Percentiles rank a stretch among this genome's conserved stretches.
Conservation (phyloP, 2,888 invertebrate genomes). For the Mythimna vitellina region DNA sequence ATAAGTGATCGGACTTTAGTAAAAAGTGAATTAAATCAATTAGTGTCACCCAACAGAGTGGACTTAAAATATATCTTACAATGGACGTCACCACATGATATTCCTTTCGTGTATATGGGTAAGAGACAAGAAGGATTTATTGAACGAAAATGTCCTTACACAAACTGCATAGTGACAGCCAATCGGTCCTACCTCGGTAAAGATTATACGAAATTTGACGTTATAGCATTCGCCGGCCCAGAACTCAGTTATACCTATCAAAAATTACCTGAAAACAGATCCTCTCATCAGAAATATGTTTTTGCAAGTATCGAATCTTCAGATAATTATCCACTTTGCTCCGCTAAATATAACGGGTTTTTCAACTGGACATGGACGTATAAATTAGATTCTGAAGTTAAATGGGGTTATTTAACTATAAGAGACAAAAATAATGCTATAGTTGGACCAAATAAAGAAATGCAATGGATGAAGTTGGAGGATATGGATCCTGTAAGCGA, state of each 20-base stretch:
- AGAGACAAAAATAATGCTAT: conserved; percentile 66
- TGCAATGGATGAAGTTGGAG: conserved; percentile 72
- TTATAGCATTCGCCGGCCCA: conserved; percentile 77
- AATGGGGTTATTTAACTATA: conserved; percentile 74
- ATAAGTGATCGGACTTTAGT: neutral
- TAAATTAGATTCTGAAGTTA: conserved; percentile 76
- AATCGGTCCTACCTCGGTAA: conserved; percentile 66
- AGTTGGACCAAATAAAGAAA: conserved; percentile 72
- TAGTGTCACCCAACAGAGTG: conserved; percentile 11
- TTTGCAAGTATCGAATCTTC: conserved; percentile 79
- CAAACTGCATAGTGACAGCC: conserved; percentile 80
- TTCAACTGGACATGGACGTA: conserved; percentile 85
- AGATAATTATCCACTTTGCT: conserved; percentile 72
- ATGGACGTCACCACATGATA: conserved; percentile 70
- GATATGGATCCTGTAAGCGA: conserved; percentile 72
- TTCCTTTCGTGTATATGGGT: conserved; percentile 74
- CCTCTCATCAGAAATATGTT: conserved; percentile 76
- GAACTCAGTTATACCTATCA: conserved; percentile 57
- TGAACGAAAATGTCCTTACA: conserved; percentile 73
- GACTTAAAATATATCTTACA: conserved; percentile 73
- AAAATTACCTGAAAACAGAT: conserved; percentile 66
- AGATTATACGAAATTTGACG: conserved; percentile 77
- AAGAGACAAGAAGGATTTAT: conserved; percentile 70
- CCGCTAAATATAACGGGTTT: conserved; percentile 68
- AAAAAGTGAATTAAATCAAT: conserved; percentile 23